Evolutionary conservation across 2,888 invertebrate genomes (phyloP).

Genomic region (Mystacides longicornis): DNA sequence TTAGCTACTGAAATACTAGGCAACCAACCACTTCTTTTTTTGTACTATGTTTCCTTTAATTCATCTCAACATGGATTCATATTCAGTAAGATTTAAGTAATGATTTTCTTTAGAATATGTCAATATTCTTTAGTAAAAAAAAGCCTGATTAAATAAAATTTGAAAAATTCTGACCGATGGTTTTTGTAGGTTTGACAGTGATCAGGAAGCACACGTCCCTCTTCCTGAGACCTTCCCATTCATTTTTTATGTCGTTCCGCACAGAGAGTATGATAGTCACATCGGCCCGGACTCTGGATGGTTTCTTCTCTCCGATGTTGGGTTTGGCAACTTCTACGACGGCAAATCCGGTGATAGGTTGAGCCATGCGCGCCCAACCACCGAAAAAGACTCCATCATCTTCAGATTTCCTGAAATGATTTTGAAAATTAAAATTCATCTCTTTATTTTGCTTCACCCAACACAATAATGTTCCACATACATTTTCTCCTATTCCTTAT

Average conservation of each 20-base stretch:
- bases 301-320: slow-evolving; percentile 88
- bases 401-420: slow-evolving; percentile 72
- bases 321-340: slow-evolving; percentile 93
- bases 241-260: slow-evolving; percentile 82
- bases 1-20: too few relatives aligned
- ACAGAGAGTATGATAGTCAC: slow-evolving; percentile 89
- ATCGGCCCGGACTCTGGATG: slow-evolving; percentile 92
- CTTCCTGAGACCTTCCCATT: slow-evolving; percentile 94
- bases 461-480: too few relatives aligned
- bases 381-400: slow-evolving; percentile 83
- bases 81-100: too few relatives aligned
- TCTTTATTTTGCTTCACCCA: too few relatives aligned
- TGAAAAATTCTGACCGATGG: slow-evolving; percentile 77
- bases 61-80: too few relatives aligned
- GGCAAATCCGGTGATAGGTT: slow-evolving; percentile 85
- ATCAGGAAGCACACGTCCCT: slow-evolving; percentile 98
- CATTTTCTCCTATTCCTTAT: too few relatives aligned
- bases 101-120: not conserved
- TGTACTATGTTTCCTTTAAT: too few relatives aligned
- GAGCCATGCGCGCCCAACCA: slow-evolving; percentile 99
- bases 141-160: not conserved
- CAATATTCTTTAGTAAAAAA: not conserved
- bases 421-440: too few relatives aligned
- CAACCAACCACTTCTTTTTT: too few relatives aligned
- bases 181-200: slow-evolving; percentile 76